phyloP scores from a whole-genome alignment of 2,797 vertebrate species.

The Gambusia yucatana region DNA sequence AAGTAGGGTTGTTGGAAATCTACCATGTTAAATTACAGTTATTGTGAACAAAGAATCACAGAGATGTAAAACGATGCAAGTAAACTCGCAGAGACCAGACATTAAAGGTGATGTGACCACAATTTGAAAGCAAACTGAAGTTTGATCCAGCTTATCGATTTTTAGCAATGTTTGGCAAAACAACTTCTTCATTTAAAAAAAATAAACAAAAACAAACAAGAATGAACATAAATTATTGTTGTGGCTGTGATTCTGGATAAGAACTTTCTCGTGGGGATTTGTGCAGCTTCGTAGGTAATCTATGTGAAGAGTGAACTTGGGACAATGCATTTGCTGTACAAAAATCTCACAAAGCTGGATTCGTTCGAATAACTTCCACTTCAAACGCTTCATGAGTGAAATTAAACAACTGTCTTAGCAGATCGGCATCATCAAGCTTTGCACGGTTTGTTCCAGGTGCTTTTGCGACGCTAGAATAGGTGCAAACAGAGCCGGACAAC shows the following conservation, averaged over 20 bases:
- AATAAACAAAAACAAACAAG: too few relatives aligned
- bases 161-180: not conserved
- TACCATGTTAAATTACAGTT: not conserved
- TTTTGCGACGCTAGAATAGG: conserved; percentile 32
- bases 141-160: not conserved
- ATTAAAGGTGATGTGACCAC: not conserved
- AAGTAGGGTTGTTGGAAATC: not conserved
- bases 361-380: not conserved
- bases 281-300: not conserved
- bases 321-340: not conserved
- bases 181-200: not conserved
- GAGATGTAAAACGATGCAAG: not conserved
- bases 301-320: not conserved
- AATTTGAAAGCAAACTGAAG: not conserved
- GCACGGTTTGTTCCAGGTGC: conserved; percentile 50
- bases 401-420: not conserved
- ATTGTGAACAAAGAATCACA: not conserved
- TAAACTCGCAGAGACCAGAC: not conserved
- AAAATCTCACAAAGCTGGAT: not conserved
- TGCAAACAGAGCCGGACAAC: conserved; percentile 59
- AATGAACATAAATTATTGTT: not conserved
- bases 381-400: too few relatives aligned
- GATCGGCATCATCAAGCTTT: conserved; percentile 38
- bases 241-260: not conserved
- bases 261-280: not conserved